Evolutionary conservation across 2,797 vertebrate species (phyloP).

Genomic region (Mormyrus hasselquistii): DNA sequence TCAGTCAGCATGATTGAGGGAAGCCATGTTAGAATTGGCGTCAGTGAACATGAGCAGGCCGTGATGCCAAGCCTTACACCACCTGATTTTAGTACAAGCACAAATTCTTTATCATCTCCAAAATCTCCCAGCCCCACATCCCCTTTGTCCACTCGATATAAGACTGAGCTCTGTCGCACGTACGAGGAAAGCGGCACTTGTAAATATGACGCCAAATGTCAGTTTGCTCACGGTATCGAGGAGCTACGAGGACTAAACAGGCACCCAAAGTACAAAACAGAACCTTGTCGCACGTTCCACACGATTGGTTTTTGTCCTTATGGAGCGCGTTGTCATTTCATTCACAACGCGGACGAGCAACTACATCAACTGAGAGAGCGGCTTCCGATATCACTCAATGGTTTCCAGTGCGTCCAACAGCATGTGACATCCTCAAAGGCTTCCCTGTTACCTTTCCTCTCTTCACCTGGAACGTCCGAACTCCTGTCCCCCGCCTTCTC

Average conservation of each 20-base stretch:
- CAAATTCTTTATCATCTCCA: constrained; percentile 43
- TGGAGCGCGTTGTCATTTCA: constrained; percentile 73
- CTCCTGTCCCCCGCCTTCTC: constrained; percentile 54
- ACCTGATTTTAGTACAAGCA: constrained; percentile 48
- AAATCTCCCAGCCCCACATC: constrained; percentile 5
- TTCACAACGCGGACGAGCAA: constrained; percentile 69
- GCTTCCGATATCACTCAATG: constrained; percentile 60
- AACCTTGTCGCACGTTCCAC: constrained; percentile 74
- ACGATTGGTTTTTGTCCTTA: constrained; percentile 74
- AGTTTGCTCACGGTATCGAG: constrained; percentile 69
- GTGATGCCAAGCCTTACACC: constrained; percentile 44
- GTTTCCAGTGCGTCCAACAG: constrained; percentile 56
- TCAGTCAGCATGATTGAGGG: constrained; percentile 74
- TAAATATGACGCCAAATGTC: constrained; percentile 72
- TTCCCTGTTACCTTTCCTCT: constrained; percentile 56
- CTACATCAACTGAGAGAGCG: constrained; percentile 41
- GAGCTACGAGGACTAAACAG: constrained; percentile 66
- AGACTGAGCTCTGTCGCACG: constrained; percentile 73
- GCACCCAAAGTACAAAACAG: constrained; percentile 76
- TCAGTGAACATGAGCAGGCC: constrained; percentile 29
- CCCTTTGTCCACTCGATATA: constrained; percentile 66
- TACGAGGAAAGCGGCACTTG: constrained; percentile 68
- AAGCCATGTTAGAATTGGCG: constrained; percentile 33
- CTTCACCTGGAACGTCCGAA: constrained; percentile 52
- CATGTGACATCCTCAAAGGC: constrained; percentile 49